Conservation (phyloP, 2,113 vertebrate species). For the Rhea americana region DNA sequence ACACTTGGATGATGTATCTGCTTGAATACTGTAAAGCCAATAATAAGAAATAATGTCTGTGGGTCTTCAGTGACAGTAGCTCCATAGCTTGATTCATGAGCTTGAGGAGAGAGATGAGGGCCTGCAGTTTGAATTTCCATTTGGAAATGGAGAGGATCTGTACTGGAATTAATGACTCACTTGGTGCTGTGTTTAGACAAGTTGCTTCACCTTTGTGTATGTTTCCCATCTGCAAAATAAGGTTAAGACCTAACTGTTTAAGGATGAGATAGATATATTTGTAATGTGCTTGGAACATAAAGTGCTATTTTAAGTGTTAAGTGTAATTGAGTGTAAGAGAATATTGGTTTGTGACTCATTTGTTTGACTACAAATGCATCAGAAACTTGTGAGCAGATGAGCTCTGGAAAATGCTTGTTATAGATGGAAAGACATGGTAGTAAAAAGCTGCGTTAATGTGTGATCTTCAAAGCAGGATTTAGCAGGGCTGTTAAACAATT, state of each 20-base stretch:
- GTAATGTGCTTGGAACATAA: constrained; percentile 27
- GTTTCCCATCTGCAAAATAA: neutral
- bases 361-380: constrained; percentile 51
- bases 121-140: neutral
- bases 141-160: neutral
- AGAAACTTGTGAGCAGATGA: constrained; percentile 34
- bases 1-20: neutral
- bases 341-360: constrained; percentile 56
- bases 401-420: constrained; percentile 38
- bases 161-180: neutral
- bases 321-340: constrained; percentile 34
- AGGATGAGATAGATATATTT: constrained; percentile 6
- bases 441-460: constrained; percentile 45
- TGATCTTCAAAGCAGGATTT: constrained; percentile 22
- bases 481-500: constrained; percentile 13
- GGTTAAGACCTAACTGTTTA: neutral
- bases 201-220: constrained; percentile 17
- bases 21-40: neutral
- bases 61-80: neutral
- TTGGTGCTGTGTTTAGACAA: neutral
- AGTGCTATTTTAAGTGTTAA: constrained; percentile 29
- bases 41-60: neutral
- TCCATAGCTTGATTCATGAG: neutral
- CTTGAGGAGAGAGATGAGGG: neutral
- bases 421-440: neutral